phyloP scores from a whole-genome alignment of 2,797 vertebrate species.

The Coreius guichenoti region DNA sequence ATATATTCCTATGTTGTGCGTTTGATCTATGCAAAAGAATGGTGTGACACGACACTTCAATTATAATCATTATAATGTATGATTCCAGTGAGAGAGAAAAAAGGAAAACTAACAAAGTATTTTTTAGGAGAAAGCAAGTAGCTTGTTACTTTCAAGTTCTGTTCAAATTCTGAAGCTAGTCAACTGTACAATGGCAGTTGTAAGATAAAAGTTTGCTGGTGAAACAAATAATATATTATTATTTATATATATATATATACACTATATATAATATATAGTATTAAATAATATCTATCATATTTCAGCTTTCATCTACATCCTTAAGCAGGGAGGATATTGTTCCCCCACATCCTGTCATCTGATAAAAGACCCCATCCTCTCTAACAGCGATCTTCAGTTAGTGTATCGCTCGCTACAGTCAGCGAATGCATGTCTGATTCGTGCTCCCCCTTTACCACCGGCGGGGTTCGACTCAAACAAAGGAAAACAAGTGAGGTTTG shows the following conservation, averaged over 20 bases:
- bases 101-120: background rate
- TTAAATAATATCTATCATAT: conserved; percentile 2
- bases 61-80: background rate
- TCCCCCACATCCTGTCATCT: conserved; percentile 56
- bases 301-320: conserved; percentile 40
- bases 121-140: background rate
- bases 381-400: conserved; percentile 33
- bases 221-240: too few relatives aligned
- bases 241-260: too few relatives aligned
- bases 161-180: conserved; percentile 1
- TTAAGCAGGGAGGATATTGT: conserved; percentile 61
- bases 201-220: background rate
- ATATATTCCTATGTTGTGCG: background rate
- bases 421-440: conserved; percentile 65
- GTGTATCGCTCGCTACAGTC: background rate
- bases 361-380: conserved; percentile 51
- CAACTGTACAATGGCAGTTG: background rate
- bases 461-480: conserved; percentile 73
- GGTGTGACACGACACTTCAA: background rate
- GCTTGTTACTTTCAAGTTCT: background rate
- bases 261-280: too few relatives aligned
- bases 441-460: conserved; percentile 68
- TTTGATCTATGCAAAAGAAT: background rate
- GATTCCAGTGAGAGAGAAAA: background rate
- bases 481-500: conserved; percentile 70